A percentile compares a stretch with the other conserved stretches of the same genome.
Conservation (phyloP, 2,113 vertebrate species). For the Coptodon bakossiorum region DNA sequence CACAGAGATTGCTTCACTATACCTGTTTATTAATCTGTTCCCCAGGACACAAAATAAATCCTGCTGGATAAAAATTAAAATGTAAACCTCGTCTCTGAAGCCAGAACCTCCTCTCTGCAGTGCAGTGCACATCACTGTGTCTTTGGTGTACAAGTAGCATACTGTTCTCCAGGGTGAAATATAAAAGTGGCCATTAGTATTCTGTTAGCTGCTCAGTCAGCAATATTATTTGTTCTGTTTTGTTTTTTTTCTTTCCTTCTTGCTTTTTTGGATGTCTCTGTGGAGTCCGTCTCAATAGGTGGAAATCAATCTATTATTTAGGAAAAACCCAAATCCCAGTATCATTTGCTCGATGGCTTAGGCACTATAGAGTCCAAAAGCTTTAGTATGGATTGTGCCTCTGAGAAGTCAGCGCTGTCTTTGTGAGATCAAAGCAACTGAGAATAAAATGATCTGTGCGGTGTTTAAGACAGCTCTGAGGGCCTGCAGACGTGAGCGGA, state of each 20-base stretch:
- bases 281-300: conserved; percentile 32
- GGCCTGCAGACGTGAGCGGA: conserved; percentile 50
- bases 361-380: conserved; percentile 38
- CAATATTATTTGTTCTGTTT: neutral
- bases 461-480: conserved; percentile 38
- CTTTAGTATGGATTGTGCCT: conserved; percentile 49
- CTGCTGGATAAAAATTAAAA: neutral
- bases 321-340: neutral
- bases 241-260: neutral
- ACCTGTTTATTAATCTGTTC: conserved; percentile 2
- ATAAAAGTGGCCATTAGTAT: conserved; percentile 42
- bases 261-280: neutral
- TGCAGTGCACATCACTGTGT: neutral
- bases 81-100: neutral
- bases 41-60: neutral
- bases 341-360: conserved; percentile 36
- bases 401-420: conserved; percentile 24
- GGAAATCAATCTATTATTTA: conserved; percentile 44
- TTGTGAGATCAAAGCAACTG: conserved; percentile 57
- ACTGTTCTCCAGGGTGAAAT: conserved; percentile 16
- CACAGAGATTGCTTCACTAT: neutral
- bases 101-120: neutral
- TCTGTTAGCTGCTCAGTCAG: neutral
- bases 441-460: conserved; percentile 35
- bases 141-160: conserved; percentile 10